phyloP scores from a whole-genome alignment of 2,113 vertebrate species.

The Lutjanus erythropterus region DNA sequence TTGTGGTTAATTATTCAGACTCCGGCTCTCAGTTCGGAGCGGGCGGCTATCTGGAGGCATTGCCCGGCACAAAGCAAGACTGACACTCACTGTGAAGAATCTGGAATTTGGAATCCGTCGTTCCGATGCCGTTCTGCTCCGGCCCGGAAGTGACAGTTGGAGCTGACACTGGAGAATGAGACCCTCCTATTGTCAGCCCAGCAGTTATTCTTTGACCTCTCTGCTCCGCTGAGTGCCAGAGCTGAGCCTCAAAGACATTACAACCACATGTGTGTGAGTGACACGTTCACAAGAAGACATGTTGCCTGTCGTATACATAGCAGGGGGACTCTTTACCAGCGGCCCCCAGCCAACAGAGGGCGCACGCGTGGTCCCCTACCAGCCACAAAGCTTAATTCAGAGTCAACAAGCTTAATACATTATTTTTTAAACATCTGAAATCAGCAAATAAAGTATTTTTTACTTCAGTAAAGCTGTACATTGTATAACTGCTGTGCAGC shows the following conservation, averaged over 20 bases:
- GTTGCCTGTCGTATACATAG: conserved; percentile 1
- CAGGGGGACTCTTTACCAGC: neutral
- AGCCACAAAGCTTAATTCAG: neutral
- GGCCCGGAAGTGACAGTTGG: conserved; percentile 21
- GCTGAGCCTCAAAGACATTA: neutral
- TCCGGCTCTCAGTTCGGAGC: conserved; percentile 12
- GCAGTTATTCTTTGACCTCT: conserved; percentile 32
- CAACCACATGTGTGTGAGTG: conserved; percentile 11
- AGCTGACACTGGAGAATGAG: conserved; percentile 22
- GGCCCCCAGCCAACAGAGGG: neutral
- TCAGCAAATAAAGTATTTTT: neutral
- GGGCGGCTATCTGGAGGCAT: conserved; percentile 38
- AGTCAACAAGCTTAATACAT: neutral
- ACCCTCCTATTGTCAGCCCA: neutral
- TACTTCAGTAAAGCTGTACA: neutral
- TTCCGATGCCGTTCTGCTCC: neutral
- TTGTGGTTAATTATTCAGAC: conserved; percentile 65
- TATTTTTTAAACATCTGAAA: neutral
- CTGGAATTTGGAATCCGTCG: conserved; percentile 27
- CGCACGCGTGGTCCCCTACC: neutral
- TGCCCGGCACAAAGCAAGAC: conserved; percentile 16
- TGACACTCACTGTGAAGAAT: conserved; percentile 49
- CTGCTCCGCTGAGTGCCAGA: neutral
- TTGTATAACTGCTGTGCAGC: no score
- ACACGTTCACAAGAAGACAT: neutral